A percentile compares a stretch with the other conserved stretches of the same genome.
These are phyloP conservation scores for Progne subis DNA, from an alignment of 2,113 vertebrate genomes.

Conservation along the genomic window DNA sequence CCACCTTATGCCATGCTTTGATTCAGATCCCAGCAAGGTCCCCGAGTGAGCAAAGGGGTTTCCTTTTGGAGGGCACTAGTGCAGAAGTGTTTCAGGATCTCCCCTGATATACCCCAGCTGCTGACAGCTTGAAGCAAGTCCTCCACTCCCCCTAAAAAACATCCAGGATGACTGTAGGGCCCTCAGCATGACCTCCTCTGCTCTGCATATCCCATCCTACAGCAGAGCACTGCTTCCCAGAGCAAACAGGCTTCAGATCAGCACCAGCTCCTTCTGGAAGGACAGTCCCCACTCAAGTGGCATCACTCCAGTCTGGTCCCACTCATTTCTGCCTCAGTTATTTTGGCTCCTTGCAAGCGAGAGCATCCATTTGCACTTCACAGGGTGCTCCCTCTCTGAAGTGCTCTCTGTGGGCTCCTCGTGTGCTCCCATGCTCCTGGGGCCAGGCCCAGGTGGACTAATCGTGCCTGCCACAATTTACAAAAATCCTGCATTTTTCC, in stretches of 20 bases:
- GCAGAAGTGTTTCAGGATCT: neutral
- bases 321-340: neutral
- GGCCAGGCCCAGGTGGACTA: neutral
- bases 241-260: neutral
- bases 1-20: neutral
- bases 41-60: neutral
- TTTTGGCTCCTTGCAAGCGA: neutral
- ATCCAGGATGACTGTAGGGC: neutral
- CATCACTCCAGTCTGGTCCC: neutral
- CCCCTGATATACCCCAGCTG: neutral
- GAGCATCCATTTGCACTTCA: neutral
- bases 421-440: accelerated
- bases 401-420: neutral
- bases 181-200: neutral
- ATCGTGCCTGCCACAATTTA: neutral
- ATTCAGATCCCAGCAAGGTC: neutral
- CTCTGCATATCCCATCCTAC: neutral
- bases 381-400: neutral
- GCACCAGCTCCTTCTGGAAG: neutral
- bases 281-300: neutral
- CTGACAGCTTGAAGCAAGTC: neutral
- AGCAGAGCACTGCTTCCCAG: neutral
- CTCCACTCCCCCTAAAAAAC: neutral
- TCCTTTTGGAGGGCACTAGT: neutral
- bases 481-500: neutral